A percentile compares a stretch with the other conserved stretches of the same genome.
Conservation (phyloP, 2,113 vertebrate genomes). For the Solenodon paradoxus region DNA sequence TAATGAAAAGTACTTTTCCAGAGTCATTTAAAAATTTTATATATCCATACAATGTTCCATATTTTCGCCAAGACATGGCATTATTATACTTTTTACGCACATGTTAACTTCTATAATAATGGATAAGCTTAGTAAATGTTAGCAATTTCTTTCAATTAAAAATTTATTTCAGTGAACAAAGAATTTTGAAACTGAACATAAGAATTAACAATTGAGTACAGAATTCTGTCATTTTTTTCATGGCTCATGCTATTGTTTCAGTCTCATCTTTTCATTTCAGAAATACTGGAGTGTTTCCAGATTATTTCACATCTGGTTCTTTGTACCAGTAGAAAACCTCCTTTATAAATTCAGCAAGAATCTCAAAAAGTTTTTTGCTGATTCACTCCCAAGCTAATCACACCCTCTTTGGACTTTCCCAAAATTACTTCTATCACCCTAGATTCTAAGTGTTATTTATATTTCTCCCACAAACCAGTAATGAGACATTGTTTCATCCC, state of each 20-base stretch:
- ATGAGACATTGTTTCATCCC: neutral
- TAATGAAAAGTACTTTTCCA: neutral
- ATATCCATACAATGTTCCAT: neutral
- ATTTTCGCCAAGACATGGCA: neutral
- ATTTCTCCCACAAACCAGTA: neutral
- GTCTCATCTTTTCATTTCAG: neutral
- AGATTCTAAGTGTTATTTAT: neutral
- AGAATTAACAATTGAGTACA: neutral
- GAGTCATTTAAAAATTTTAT: neutral
- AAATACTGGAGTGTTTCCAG: neutral
- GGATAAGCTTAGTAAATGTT: neutral
- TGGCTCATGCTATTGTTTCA: neutral
- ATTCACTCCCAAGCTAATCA: neutral
- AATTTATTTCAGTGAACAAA: neutral
- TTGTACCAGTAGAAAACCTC: neutral
- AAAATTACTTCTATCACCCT: neutral
- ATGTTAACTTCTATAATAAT: neutral
- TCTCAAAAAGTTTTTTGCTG: neutral
- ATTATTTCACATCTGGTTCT: too few species aligned
- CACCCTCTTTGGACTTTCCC: neutral
- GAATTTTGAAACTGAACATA: neutral
- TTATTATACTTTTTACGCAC: neutral
- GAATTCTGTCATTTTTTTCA: neutral
- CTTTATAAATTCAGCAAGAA: neutral
- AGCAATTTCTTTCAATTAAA: too few species aligned